phyloP scores from a whole-genome alignment of 2,113 vertebrate genomes.

The Plecotus auritus region DNA sequence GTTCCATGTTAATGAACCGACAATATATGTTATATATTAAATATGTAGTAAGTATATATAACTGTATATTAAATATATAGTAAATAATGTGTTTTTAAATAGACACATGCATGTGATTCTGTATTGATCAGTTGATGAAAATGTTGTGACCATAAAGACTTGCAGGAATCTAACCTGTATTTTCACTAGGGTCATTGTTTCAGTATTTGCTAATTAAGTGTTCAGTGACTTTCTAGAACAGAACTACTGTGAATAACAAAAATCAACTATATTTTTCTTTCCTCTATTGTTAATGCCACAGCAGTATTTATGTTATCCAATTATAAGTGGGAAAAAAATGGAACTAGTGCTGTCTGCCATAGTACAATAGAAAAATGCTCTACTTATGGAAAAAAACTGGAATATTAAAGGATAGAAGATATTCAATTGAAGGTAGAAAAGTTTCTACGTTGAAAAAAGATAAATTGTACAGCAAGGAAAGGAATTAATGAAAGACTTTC shows the following conservation, averaged over 20 bases:
- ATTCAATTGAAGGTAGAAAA: not conserved
- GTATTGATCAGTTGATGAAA: not conserved
- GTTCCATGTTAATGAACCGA: not conserved
- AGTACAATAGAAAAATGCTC: not conserved
- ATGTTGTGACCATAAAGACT: not conserved
- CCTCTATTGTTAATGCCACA: not conserved
- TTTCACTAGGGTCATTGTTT: not conserved
- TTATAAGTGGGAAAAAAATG: not conserved
- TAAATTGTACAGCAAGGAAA: slow-evolving; percentile 25
- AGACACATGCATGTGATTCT: slow-evolving; percentile 5
- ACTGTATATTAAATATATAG: not conserved
- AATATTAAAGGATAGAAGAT: not conserved
- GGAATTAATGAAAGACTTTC: not conserved
- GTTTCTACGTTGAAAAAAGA: slow-evolving; percentile 9
- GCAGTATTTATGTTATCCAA: slow-evolving; percentile 19
- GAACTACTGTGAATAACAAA: not conserved
- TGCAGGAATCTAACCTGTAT: not conserved
- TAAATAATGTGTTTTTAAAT: not conserved
- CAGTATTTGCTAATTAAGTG: not conserved
- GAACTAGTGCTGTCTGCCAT: not conserved
- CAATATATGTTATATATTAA: not conserved
- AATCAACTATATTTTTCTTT: slow-evolving; percentile 8
- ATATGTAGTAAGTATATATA: too few species aligned
- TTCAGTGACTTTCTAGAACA: slow-evolving; percentile 13
- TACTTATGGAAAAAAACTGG: not conserved